Base-by-base conservation (phyloP, 2,113 vertebrate genomes). In the Tychaedon coryphoeus region DNA sequence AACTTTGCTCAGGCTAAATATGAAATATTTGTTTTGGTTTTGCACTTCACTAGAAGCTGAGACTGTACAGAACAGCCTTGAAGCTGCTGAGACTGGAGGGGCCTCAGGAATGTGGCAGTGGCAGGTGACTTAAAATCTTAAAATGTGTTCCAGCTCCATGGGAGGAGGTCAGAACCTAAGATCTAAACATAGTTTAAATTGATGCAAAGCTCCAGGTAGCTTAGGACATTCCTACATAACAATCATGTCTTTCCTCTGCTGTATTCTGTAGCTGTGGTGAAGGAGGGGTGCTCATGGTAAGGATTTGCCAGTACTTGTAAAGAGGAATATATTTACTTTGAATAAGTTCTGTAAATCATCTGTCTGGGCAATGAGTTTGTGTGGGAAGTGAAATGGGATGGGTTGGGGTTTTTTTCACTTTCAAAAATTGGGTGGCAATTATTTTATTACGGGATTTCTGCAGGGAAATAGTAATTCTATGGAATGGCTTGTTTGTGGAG, bases 401-500 rank as follows among this genome's bases (percentile, higher is more conserved):
- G 45, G 40, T 60, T 29, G n/a, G 6, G 2, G 1, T 16, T 18
- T 6, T 6, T 81, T 73, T 58, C 34, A 26, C 43, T 77, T 90
- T 78, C 25, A 47, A 26, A 83, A 84, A 58, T 23, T 67, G 38
- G 24, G 25, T n/a, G 51, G 48, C 72, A 93, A 74, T 92, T 92
- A 88, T 77, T 97, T 80, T 42, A 14, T 71, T 92, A 40, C 23
- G 75, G 75, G 48, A 33, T 83, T 96, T 92, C 48, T 72, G 54
- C 19, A 65, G 50, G 50, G 75, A 87, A 94, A 61, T 50, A 85
- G 42, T 61, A 61, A 20, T 83, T 94, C 65, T 80, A 45, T 84
- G 79, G 79, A 85, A 64, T 70, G 45, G 19, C 80, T 94, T 94
- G 82, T 82, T 95, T 94, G 31, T 80, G 79, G 57, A 89, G 86